Percentiles rank a stretch among this genome's conserved stretches.
Conservation (phyloP, 1,140 invertebrate species). For the Reticulitermes speratus region DNA sequence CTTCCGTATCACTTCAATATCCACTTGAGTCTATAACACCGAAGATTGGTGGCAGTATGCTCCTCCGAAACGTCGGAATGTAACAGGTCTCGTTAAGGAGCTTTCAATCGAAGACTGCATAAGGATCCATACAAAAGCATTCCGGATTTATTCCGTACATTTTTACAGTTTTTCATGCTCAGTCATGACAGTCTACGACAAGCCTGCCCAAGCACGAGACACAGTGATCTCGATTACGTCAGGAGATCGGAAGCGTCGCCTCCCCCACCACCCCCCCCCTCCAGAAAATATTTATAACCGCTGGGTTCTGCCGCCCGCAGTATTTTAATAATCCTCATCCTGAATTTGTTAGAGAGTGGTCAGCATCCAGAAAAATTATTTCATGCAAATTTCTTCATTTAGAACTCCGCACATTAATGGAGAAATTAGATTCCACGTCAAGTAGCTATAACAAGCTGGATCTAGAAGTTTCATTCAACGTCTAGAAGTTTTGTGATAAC, state of each 20-base stretch:
- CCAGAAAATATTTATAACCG: not conserved
- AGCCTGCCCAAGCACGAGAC: not conserved
- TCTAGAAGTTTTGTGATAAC: too few species aligned
- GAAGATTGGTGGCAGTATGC: too few species aligned
- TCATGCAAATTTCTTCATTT: slow-evolving; percentile 12
- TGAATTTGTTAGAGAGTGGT: not conserved
- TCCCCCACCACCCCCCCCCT: too few species aligned
- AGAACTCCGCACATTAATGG: not conserved
- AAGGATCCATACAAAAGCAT: too few species aligned
- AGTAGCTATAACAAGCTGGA: too few species aligned
- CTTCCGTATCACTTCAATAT: too few species aligned
- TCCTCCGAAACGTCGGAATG: too few species aligned
- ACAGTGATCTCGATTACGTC: not conserved
- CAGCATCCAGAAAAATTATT: slow-evolving; percentile 5
- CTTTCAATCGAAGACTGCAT: too few species aligned
- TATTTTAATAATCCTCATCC: not conserved
- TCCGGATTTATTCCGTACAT: too few species aligned
- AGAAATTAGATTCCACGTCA: not conserved
- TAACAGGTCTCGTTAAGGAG: too few species aligned
- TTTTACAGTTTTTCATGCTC: too few species aligned
- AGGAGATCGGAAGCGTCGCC: not conserved
- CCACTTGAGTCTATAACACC: too few species aligned
- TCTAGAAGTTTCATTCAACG: not conserved
- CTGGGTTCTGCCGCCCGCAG: not conserved
- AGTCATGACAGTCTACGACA: not conserved